A percentile compares a stretch with the other conserved stretches of the same genome.
Conservation (phyloP, 2,113 vertebrate genomes). For the Rhynchopsitta pachyrhyncha region DNA sequence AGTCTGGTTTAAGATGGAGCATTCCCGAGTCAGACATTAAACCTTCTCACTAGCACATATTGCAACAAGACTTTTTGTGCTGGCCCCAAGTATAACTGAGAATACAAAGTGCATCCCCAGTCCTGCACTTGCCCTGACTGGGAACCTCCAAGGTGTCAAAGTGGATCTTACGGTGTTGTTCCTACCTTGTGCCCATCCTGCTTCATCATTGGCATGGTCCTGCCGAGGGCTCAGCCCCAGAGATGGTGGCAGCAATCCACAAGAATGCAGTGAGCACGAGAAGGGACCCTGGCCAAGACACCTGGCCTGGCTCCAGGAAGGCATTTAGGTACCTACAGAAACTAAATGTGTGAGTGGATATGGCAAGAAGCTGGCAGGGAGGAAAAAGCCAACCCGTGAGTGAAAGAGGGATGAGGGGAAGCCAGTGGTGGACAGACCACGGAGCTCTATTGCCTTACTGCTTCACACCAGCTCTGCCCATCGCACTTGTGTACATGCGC, state of each 20-base stretch:
- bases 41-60: neutral
- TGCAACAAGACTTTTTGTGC: accelerated
- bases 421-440: neutral
- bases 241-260: neutral
- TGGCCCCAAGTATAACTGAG: accelerated
- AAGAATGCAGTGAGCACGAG: neutral
- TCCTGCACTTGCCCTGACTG: neutral
- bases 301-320: neutral
- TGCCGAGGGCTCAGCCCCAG: accelerated
- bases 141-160: neutral
- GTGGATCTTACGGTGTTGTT: neutral
- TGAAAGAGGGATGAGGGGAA: neutral
- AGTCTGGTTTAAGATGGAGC: neutral
- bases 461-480: neutral
- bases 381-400: neutral
- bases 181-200: neutral
- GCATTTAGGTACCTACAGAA: neutral
- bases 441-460: neutral
- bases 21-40: neutral
- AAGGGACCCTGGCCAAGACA: neutral
- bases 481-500: accelerated
- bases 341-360: accelerated
- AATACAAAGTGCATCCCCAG: neutral
- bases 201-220: accelerated
- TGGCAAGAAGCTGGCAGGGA: neutral